Percentiles rank a stretch among this genome's conserved stretches.
phyloP scores from a whole-genome alignment of 2,113 vertebrate genomes.

The Regulus satrapa region DNA sequence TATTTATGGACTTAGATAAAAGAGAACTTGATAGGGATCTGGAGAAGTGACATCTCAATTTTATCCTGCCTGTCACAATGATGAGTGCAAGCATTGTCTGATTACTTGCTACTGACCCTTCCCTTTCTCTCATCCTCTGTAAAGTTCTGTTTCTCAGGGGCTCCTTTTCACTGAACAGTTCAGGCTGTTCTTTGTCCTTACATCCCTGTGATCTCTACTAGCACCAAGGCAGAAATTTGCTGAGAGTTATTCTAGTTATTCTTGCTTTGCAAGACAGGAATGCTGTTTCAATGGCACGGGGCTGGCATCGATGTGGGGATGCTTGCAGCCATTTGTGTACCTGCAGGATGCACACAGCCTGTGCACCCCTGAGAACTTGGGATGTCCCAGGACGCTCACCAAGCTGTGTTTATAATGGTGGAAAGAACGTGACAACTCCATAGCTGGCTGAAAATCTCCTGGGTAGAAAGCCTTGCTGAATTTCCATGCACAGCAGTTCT shows the following conservation, averaged over 20 bases:
- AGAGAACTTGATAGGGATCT: slow-evolving; percentile 30
- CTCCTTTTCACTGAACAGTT: background rate
- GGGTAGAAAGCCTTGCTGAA: background rate
- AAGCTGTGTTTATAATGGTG: background rate
- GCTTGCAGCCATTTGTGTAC: background rate
- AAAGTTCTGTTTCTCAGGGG: background rate
- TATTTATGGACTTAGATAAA: slow-evolving; percentile 36
- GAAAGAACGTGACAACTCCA: background rate
- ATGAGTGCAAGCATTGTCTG: background rate
- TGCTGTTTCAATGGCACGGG: background rate
- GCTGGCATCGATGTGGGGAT: background rate
- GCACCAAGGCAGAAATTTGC: slow-evolving; percentile 25
- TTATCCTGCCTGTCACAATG: background rate
- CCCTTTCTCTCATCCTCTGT: background rate
- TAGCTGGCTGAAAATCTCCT: background rate
- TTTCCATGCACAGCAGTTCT: background rate
- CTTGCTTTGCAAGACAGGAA: background rate
- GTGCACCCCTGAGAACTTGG: background rate
- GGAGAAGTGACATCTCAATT: slow-evolving; percentile 10
- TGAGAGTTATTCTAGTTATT: slow-evolving; percentile 37
- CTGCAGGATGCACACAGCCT: background rate
- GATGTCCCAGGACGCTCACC: fast-evolving
- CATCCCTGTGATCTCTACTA: background rate
- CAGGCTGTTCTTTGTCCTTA: slow-evolving; percentile 28
- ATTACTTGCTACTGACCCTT: background rate